These are phyloP conservation scores for Cephus runcator DNA, from an alignment of 2,888 invertebrate species.

Conservation along the genomic window DNA sequence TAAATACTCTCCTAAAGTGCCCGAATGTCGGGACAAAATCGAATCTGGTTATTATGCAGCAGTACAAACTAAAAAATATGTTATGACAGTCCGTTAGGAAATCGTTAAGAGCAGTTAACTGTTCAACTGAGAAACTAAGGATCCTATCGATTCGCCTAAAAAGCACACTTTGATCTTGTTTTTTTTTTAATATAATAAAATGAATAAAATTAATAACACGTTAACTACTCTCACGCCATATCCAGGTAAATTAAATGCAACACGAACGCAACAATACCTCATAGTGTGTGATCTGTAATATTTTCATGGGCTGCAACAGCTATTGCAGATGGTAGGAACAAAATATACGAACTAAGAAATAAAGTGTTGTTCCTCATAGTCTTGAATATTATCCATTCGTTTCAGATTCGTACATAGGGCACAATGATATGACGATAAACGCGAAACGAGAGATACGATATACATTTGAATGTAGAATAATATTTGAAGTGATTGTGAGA, in stretches of 20 bases:
- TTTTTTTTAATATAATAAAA: neutral
- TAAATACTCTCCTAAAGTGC: neutral
- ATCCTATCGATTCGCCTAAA: neutral
- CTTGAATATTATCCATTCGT: neutral
- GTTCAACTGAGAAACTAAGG: neutral
- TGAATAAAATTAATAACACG: conserved; percentile 7
- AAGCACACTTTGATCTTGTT: conserved; percentile 5
- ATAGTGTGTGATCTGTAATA: conserved; percentile 48
- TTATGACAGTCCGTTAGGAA: neutral
- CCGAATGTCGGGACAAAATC: neutral
- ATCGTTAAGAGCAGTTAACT: neutral
- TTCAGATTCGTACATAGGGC: neutral
- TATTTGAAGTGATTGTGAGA: neutral
- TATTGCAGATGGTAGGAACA: conserved; percentile 33
- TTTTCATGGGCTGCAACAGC: conserved; percentile 45
- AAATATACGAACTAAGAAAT: conserved; percentile 19
- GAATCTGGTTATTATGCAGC: neutral
- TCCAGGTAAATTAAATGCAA: conserved; percentile 24
- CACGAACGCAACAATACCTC: conserved; percentile 54
- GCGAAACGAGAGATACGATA: neutral
- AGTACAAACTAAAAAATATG: neutral
- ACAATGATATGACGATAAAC: neutral
- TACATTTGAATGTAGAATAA: neutral
- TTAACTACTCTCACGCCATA: conserved; percentile 29
- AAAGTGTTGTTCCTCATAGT: conserved; percentile 9